phyloP scores from a whole-genome alignment of 1,140 invertebrate species.

The Steinernema feltiae region DNA sequence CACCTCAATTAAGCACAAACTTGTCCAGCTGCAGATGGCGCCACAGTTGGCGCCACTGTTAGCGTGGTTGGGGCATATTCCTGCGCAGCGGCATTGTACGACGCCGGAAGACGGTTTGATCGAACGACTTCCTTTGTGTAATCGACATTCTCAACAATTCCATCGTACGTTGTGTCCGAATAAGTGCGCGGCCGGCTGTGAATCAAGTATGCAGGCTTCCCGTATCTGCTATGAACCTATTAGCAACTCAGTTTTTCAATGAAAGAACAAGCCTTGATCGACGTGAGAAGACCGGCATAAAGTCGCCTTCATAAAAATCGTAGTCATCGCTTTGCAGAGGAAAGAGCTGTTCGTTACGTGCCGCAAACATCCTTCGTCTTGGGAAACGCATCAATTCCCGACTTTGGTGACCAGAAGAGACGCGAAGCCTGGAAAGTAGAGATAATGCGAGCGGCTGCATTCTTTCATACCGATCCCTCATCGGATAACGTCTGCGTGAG shows the following conservation, averaged over 20 bases:
- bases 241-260: neutral
- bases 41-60: neutral
- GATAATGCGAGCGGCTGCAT: neutral
- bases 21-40: no score
- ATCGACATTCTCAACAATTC: neutral
- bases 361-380: neutral
- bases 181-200: neutral
- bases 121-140: no score
- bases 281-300: neutral
- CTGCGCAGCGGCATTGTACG: no score
- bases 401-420: neutral
- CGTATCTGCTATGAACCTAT: neutral
- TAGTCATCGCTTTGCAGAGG: neutral
- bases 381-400: neutral
- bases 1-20: neutral
- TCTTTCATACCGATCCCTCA: neutral
- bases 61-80: no score
- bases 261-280: neutral
- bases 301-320: neutral
- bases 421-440: neutral
- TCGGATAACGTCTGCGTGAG: neutral
- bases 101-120: neutral
- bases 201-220: neutral
- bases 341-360: neutral
- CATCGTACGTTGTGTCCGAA: neutral